Percentiles rank a stretch among this genome's conserved stretches.
Evolutionary conservation across 2,113 vertebrate species (phyloP).

Genomic region (Cyprinodon brontotheroides): DNA sequence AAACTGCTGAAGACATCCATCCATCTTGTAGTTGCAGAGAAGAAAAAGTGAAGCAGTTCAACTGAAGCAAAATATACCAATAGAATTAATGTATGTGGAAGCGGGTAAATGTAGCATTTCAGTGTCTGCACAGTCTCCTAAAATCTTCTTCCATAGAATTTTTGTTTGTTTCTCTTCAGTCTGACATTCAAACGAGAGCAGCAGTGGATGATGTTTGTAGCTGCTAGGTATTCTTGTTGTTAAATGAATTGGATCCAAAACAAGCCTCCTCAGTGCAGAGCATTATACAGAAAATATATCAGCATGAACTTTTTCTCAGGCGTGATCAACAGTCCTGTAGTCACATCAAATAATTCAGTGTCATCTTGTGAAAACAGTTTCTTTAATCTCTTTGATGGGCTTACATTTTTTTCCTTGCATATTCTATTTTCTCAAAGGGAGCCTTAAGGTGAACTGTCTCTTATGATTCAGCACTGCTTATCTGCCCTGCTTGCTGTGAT

Average conservation of each 20-base stretch:
- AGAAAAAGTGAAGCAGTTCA: not conserved
- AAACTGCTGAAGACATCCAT: not conserved
- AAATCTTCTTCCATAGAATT: conserved; percentile 15
- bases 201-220: conserved; percentile 27
- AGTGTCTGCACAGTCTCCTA: conserved; percentile 36
- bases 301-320: conserved; percentile 46
- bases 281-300: conserved; percentile 52
- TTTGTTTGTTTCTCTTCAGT: conserved; percentile 19
- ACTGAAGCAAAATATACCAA: conserved; percentile 32
- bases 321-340: conserved; percentile 39
- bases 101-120: conserved; percentile 19
- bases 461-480: conserved; percentile 45
- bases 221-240: conserved; percentile 47
- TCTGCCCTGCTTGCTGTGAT: conserved; percentile 43
- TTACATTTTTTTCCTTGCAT: conserved; percentile 37
- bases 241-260: conserved; percentile 68
- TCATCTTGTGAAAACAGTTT: conserved; percentile 52
- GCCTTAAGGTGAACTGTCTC: conserved; percentile 50
- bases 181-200: conserved; percentile 36
- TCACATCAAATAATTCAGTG: conserved; percentile 54
- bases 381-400: conserved; percentile 59
- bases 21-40: not conserved
- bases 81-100: conserved; percentile 23
- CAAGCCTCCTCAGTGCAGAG: conserved; percentile 36
- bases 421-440: conserved; percentile 45